Conservation (phyloP, 2,888 invertebrate species). For the Acleris emargana region DNA sequence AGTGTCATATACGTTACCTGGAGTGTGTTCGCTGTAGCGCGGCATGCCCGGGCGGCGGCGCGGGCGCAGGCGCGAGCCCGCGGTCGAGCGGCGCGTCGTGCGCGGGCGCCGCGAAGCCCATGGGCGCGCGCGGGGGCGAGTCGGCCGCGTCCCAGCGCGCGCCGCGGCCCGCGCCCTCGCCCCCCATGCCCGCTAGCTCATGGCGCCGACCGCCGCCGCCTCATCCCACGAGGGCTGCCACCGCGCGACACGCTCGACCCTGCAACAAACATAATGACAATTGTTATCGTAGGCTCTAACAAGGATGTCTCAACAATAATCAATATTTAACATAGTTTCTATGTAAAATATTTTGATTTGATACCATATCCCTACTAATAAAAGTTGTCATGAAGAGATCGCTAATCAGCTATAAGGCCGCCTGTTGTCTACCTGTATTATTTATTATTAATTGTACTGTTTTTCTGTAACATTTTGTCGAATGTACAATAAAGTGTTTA, state of each 20-base stretch:
- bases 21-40: slow-evolving; percentile 89
- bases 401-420: too few relatives aligned
- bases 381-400: too few relatives aligned
- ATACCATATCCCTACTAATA: too few relatives aligned
- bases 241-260: slow-evolving; percentile 49
- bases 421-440: too few relatives aligned
- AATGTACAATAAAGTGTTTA: too few relatives aligned
- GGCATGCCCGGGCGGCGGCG: slow-evolving; percentile 75
- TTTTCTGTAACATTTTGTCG: too few relatives aligned
- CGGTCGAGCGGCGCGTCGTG: slow-evolving; percentile 84
- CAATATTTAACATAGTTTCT: too few relatives aligned
- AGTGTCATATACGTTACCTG: slow-evolving; percentile 69
- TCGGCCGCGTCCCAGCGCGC: slow-evolving; percentile 85
- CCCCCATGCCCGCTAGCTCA: slow-evolving; percentile 83
- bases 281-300: too few relatives aligned
- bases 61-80: slow-evolving; percentile 67
- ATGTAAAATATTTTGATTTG: too few relatives aligned
- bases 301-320: too few relatives aligned
- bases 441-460: too few relatives aligned
- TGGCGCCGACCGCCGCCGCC: slow-evolving; percentile 67
- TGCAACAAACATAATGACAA: slow-evolving; percentile 3
- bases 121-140: slow-evolving; percentile 84
- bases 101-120: slow-evolving; percentile 83
- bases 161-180: slow-evolving; percentile 86
- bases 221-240: slow-evolving; percentile 65